phyloP scores from a whole-genome alignment of 2,113 vertebrate genomes.

The Leptobrachium leishanense region DNA sequence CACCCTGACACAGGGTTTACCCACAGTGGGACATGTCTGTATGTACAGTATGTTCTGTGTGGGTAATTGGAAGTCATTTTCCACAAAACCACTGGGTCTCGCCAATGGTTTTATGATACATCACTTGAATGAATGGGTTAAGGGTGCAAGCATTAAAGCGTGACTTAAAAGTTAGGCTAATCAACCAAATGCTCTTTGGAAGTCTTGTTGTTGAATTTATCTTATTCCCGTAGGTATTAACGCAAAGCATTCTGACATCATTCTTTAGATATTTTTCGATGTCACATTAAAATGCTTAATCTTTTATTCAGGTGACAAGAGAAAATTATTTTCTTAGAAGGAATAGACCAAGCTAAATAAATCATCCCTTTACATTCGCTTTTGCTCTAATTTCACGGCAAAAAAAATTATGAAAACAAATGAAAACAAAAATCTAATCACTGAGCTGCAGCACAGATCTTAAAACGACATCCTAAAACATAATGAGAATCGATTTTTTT shows the following conservation, averaged over 20 bases:
- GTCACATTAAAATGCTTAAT: slow-evolving; percentile 39
- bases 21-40: too few relatives aligned
- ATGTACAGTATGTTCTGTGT: too few relatives aligned
- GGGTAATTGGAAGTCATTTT: too few relatives aligned
- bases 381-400: neutral
- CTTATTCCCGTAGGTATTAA: slow-evolving; percentile 10
- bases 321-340: slow-evolving; percentile 24
- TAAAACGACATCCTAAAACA: slow-evolving; percentile 50
- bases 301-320: slow-evolving; percentile 16
- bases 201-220: neutral
- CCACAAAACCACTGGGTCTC: too few relatives aligned
- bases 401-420: slow-evolving; percentile 38
- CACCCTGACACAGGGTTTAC: too few relatives aligned
- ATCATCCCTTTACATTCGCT: slow-evolving; percentile 31
- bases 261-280: slow-evolving; percentile 12
- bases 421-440: slow-evolving; percentile 45
- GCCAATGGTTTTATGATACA: too few relatives aligned
- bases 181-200: too few relatives aligned
- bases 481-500: slow-evolving; percentile 51
- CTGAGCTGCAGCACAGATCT: slow-evolving; percentile 23
- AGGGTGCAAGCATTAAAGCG: too few relatives aligned
- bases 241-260: slow-evolving; percentile 18
- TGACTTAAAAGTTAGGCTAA: too few relatives aligned
- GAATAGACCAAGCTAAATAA: slow-evolving; percentile 29
- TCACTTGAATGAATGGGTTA: too few relatives aligned